Base-by-base conservation (phyloP, 2,113 vertebrate species). In the Chionis minor region DNA sequence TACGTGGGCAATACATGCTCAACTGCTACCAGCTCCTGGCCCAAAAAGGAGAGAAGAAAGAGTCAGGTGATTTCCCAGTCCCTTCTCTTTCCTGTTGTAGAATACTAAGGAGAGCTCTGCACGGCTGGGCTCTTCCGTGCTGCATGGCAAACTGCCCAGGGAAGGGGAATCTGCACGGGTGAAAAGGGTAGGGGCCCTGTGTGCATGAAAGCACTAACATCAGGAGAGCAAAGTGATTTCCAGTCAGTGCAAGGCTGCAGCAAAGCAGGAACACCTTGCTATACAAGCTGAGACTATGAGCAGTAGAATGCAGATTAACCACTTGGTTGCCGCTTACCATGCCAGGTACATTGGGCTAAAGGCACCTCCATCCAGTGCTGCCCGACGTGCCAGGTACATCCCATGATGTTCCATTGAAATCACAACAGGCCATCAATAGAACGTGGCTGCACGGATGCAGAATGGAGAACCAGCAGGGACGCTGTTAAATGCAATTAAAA, bases 361-460 rank as follows among this genome's bases (percentile, higher is more conserved):
- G 97, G 96, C 96, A 97, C 96, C 96, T 97, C 97, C 97, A 96
- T 97, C 97, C 97, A 96, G 95, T 97, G 96, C 95, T 97, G 94
- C 96, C 97, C 94, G 97, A 83, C 96, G 94, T 95, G 96, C 96
- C 97, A 96, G 96, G 96, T 96, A 97, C 96, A 97, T 97, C 96
- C 97, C 97, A 97, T 97, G 97, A 97, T 97, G 97, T 98, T 98
- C 97, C 97, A 98, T 97, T 98, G 97, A 98, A 97, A 97, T 97
- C 97, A 96, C 96, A 98, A 98, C 97, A 96, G 96, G 97, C 97
- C 97, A 97, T 97, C 97, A 97, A 97, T 97, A 97, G 97, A 97
- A 97, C 96, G 96, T 92, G 97, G 97, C 96, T 97, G 97, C 94
- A 97, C 96, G 15, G 97, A 96, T 97, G 96, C 96, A 96, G 97